These are phyloP conservation scores for Mormyrus hasselquistii DNA, from an alignment of 2,797 vertebrate genomes.

Conservation along the genomic window DNA sequence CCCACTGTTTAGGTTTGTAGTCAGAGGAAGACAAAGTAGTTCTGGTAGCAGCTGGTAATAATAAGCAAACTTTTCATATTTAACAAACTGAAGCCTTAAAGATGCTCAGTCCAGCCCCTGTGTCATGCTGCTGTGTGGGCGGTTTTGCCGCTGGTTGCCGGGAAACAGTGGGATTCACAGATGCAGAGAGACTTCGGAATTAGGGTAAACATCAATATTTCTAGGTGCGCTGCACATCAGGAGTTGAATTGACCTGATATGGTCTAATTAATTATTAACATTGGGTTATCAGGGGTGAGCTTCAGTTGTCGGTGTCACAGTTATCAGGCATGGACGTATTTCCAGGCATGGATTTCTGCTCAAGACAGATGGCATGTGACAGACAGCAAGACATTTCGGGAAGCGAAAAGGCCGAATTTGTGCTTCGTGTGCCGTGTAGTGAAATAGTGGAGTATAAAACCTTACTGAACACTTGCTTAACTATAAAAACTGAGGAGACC, in stretches of 20 bases:
- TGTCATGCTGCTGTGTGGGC: background rate
- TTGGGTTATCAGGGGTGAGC: background rate
- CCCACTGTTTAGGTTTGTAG: background rate
- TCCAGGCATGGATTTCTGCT: background rate
- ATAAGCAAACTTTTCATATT: background rate
- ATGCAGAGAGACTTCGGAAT: background rate
- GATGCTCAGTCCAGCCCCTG: background rate
- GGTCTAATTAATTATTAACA: background rate
- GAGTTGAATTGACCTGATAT: background rate
- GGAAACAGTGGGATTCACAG: background rate
- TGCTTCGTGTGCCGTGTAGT: background rate
- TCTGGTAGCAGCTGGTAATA: background rate
- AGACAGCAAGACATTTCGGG: background rate
- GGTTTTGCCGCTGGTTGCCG: constrained; percentile 1
- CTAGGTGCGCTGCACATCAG: background rate
- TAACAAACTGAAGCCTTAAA: background rate
- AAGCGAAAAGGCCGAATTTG: background rate
- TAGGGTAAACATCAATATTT: background rate
- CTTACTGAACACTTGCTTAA: background rate
- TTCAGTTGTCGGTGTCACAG: background rate
- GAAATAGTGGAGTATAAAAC: background rate
- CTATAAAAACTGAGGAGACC: background rate
- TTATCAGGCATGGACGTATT: background rate
- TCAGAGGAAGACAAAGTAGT: background rate
- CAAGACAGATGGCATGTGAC: background rate